Base-by-base conservation (phyloP, 2,797 vertebrate genomes). In the Melanotaenia parkinsoni region DNA sequence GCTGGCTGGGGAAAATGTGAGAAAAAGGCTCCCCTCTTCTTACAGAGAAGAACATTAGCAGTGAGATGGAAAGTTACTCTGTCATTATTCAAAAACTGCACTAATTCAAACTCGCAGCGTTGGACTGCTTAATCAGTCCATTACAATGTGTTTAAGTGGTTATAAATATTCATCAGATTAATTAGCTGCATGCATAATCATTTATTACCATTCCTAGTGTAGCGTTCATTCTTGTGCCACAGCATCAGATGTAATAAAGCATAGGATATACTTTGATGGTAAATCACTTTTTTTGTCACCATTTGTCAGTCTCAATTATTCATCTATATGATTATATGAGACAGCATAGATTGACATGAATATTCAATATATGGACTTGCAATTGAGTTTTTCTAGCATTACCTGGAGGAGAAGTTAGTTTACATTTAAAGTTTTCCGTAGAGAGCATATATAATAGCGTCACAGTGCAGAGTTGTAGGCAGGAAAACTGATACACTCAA, bases 131-230 rank as follows among this genome's bases (percentile, higher is more conserved):
- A 94, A 94, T 94, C 93, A 94, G 93, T 93, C 93, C 90, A 94
- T 93, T 94, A 94, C 93, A 94, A 91, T 94, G 90, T 92, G 92
- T 94, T 94, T 94, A 94, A 94, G 93, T 93, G 91, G 90, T 93
- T 93, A 94, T 94, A 92, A 93, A 93, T 93, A 94, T 94, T 94
- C 93, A 93, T 93, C 89, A 90, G 90, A 92, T 92, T 93, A 93
- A 93, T 94, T 93, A 93, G 91, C 91, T 89, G 91, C 92, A 93
- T 91, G 91, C 92, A 93, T 92, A 94, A 92, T 93, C 89, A 94
- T 93, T 93, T 93, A 91, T 92, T 91, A 91, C 91, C 86, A 91
- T 90, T 92, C 81, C 79, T 89, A 67, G 88, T 80, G 82, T 90
- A 83, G 89, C 85, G 81, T 87, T 90, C 86, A 53, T 79, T 90